Percentiles rank a stretch among this genome's conserved stretches.
phyloP scores from a whole-genome alignment of 2,888 invertebrate genomes.

The Ophion costatus region DNA sequence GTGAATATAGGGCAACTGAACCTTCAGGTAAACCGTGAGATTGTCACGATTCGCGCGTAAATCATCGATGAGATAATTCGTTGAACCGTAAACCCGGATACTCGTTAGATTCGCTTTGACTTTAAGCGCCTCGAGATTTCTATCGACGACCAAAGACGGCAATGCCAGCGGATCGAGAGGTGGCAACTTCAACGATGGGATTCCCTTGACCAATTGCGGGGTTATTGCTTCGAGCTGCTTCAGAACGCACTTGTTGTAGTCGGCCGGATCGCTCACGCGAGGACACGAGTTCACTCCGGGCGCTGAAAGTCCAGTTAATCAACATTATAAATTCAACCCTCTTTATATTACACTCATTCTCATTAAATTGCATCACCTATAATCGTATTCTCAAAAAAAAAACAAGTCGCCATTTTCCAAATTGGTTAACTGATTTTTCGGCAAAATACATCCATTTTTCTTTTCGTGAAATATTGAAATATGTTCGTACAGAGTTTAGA shows the following conservation, averaged over 20 bases:
- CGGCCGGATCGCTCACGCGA: constrained; percentile 67
- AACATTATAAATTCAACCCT: constrained; percentile 19
- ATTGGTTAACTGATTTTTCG: background rate
- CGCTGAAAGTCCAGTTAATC: constrained; percentile 71
- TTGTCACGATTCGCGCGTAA: constrained; percentile 84
- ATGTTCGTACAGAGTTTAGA: background rate
- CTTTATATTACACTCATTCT: constrained; percentile 15
- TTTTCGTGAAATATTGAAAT: background rate
- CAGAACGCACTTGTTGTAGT: constrained; percentile 85
- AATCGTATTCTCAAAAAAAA: background rate
- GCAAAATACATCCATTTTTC: background rate
- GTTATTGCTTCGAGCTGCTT: constrained; percentile 87
- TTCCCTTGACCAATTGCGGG: constrained; percentile 87
- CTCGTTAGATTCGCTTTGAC: constrained; percentile 89
- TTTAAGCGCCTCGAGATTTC: constrained; percentile 89
- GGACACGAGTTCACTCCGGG: constrained; percentile 78
- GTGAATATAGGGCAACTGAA: constrained; percentile 83
- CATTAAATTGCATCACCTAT: background rate
- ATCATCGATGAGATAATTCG: constrained; percentile 87
- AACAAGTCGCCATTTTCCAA: background rate
- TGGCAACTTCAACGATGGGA: constrained; percentile 89
- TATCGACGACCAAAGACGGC: constrained; percentile 89
- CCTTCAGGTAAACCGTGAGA: constrained; percentile 82
- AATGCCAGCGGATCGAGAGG: constrained; percentile 89
- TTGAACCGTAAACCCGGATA: constrained; percentile 87